Percentiles rank a stretch among this genome's conserved stretches.
Conservation (phyloP, 2,113 vertebrate species). For the Pteronura brasiliensis region DNA sequence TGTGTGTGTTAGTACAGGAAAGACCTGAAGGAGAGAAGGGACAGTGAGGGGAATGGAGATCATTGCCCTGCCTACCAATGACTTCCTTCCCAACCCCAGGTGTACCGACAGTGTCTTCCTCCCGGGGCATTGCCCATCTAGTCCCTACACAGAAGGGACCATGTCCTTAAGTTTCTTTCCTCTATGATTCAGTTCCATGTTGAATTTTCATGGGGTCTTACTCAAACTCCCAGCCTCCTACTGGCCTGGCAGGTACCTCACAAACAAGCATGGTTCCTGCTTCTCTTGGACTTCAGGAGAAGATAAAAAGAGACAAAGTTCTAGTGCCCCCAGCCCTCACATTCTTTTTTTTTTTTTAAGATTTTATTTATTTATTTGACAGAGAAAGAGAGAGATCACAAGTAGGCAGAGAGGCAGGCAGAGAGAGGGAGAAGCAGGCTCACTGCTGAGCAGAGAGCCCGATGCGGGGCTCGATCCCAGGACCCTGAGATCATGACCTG, state of each 20-base stretch:
- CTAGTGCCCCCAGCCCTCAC: not conserved
- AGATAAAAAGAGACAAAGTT: not conserved
- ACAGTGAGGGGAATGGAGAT: not conserved
- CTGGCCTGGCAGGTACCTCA: not conserved
- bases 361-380: no score
- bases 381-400: no score
- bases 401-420: no score
- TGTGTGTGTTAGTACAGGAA: not conserved
- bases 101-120: not conserved
- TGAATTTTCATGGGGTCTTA: not conserved
- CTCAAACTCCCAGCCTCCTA: not conserved
- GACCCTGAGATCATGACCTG: no score
- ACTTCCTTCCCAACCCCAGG: not conserved
- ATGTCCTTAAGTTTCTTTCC: not conserved
- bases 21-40: not conserved
- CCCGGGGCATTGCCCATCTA: not conserved
- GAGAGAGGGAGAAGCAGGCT: no score
- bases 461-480: no score
- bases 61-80: not conserved
- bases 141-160: not conserved
- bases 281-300: not conserved
- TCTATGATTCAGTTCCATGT: not conserved
- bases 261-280: not conserved
- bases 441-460: no score
- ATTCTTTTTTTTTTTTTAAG: not conserved